Percentiles rank a stretch among this genome's conserved stretches.
Conservation (phyloP, 2,888 invertebrate species). For the Phania funesta region DNA sequence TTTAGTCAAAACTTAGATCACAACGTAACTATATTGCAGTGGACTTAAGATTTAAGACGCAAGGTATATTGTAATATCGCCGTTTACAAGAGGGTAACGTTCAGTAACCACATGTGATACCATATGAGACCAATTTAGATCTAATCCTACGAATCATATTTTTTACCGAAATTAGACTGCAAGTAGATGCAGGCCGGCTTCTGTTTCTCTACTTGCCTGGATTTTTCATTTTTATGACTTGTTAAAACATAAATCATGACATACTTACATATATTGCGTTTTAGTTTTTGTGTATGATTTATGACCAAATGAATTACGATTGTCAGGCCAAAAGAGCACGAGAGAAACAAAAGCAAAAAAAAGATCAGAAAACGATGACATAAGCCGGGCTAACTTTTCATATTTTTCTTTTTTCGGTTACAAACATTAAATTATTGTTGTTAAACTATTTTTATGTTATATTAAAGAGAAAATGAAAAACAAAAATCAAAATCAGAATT, state of each 20-base stretch:
- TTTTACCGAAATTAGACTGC: not conserved
- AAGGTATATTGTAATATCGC: too few species aligned
- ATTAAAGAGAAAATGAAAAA: slow-evolving; percentile 48
- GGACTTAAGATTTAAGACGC: too few species aligned
- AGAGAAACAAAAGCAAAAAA: slow-evolving; percentile 20
- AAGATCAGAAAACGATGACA: slow-evolving; percentile 51
- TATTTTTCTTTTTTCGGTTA: slow-evolving; percentile 14
- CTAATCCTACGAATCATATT: too few species aligned
- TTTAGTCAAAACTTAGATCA: too few species aligned
- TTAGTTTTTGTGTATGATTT: slow-evolving; percentile 64
- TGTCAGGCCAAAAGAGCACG: slow-evolving; percentile 58
- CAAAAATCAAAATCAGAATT: slow-evolving; percentile 3
- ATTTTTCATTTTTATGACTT: slow-evolving; percentile 47
- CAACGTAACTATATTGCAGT: too few species aligned
- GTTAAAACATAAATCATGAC: slow-evolving; percentile 66
- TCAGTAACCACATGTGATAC: too few species aligned
- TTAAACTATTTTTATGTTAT: slow-evolving; percentile 58
- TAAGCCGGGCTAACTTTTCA: slow-evolving; percentile 53
- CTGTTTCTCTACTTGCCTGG: not conserved
- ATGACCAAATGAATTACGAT: slow-evolving; percentile 64
- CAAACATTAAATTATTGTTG: slow-evolving; percentile 47
- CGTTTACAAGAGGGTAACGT: too few species aligned
- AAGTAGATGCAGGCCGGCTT: not conserved
- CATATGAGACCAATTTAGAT: too few species aligned
- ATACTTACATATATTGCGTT: slow-evolving; percentile 64